Percentiles rank a stretch among this genome's conserved stretches.
Conservation (phyloP, 2,888 invertebrate species). For the Odiellus spinosus region DNA sequence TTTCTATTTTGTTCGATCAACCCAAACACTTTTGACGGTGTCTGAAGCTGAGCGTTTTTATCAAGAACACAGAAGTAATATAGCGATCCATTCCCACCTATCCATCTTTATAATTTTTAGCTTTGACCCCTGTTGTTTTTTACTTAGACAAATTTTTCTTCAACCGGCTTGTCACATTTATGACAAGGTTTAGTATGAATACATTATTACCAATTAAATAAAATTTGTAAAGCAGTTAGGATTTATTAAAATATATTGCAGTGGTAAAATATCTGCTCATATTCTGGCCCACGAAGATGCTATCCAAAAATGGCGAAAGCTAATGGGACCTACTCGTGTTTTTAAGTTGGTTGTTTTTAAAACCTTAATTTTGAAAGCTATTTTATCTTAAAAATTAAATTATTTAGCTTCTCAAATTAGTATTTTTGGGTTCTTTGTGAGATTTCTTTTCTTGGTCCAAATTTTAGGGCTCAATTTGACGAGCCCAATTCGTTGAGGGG, state of each 20-base stretch:
- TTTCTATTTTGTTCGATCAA: slow-evolving; percentile 55
- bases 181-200: slow-evolving; percentile 46
- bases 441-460: background rate
- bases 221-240: background rate
- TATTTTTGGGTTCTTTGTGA: background rate
- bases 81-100: background rate
- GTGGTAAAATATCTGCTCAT: slow-evolving; percentile 67
- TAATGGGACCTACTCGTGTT: slow-evolving; percentile 81
- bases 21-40: slow-evolving; percentile 40
- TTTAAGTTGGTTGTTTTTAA: slow-evolving; percentile 23
- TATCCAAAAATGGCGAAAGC: slow-evolving; percentile 57
- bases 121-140: background rate
- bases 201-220: background rate
- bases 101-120: background rate
- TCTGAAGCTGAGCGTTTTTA: slow-evolving; percentile 59
- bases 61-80: slow-evolving; percentile 47
- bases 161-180: slow-evolving; percentile 60
- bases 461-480: slow-evolving; percentile 57
- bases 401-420: too few species aligned
- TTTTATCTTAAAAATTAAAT: too few species aligned
- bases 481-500: slow-evolving; percentile 65
- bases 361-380: background rate
- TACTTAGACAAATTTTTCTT: slow-evolving; percentile 55
- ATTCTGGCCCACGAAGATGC: slow-evolving; percentile 60
- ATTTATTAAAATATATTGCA: slow-evolving; percentile 32